phyloP scores from a whole-genome alignment of 2,888 invertebrate genomes.

The Drymonia ruficornis region DNA sequence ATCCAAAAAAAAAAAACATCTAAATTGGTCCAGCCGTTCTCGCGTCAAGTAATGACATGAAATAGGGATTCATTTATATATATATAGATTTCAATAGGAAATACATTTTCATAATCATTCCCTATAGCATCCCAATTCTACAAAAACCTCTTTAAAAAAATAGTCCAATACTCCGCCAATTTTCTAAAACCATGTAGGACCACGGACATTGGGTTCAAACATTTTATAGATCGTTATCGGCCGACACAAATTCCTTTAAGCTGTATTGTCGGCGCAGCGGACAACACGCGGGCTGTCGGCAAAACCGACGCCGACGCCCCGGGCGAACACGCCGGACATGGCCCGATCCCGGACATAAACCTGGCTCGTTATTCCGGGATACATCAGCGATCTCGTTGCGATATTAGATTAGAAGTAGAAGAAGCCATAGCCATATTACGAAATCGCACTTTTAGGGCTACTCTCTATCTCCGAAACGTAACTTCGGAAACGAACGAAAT shows the following conservation, averaged over 20 bases:
- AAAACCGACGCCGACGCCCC: constrained; percentile 43
- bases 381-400: not conserved
- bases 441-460: too few species aligned
- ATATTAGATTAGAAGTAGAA: not conserved
- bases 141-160: too few species aligned
- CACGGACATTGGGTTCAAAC: constrained; percentile 12
- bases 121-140: too few species aligned
- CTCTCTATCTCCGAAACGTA: too few species aligned
- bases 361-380: constrained; percentile 27
- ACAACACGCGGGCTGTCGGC: constrained; percentile 35
- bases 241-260: constrained; percentile 33
- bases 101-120: too few species aligned
- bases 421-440: too few species aligned
- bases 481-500: too few species aligned
- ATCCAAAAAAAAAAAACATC: too few species aligned
- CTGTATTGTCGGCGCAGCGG: constrained; percentile 28
- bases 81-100: too few species aligned
- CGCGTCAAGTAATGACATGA: too few species aligned
- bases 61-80: too few species aligned
- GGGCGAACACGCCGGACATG: constrained; percentile 51
- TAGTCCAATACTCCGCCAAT: not conserved
- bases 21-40: too few species aligned
- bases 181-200: not conserved
- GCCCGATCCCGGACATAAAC: constrained; percentile 38
- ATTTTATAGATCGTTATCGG: constrained; percentile 27